Evolutionary conservation across 2,888 invertebrate species (phyloP).

Genomic region (Agrotis segetum): DNA sequence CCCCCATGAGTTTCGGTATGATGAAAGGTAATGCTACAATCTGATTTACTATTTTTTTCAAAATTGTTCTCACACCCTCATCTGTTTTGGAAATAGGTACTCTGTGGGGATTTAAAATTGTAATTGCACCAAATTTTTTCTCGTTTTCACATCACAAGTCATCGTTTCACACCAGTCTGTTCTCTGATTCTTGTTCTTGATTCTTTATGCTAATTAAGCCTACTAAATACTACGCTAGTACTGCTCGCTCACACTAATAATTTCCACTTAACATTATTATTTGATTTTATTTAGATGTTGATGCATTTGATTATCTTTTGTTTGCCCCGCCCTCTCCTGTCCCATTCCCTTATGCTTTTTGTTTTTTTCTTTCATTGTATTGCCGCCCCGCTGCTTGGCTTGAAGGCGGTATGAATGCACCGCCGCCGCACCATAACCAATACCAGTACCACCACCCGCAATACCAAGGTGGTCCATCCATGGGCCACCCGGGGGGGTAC

Average conservation of each 20-base stretch:
- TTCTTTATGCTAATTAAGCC: conserved; percentile 76
- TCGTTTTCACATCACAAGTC: conserved; percentile 84
- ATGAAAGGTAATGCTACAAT: conserved; percentile 94
- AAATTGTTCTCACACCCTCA: conserved; percentile 85
- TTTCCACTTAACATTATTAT: conserved; percentile 78
- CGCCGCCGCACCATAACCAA: conserved; percentile 90
- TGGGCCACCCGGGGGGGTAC: conserved; percentile 79
- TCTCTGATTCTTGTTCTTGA: conserved; percentile 65
- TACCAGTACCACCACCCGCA: conserved; percentile 90
- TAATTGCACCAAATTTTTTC: conserved; percentile 80
- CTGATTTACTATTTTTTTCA: conserved; percentile 81
- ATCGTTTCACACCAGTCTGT: conserved; percentile 72
- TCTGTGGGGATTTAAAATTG: conserved; percentile 83
- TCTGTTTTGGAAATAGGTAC: conserved; percentile 84
- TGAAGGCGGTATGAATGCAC: conserved; percentile 91
- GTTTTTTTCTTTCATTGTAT: conserved; percentile 91
- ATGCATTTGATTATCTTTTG: conserved; percentile 82
- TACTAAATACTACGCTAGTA: conserved; percentile 81
- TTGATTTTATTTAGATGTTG: conserved; percentile 67
- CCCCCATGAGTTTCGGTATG: conserved; percentile 96
- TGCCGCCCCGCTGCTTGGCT: conserved; percentile 90
- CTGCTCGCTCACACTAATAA: conserved; percentile 77
- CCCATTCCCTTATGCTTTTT: conserved; percentile 89
- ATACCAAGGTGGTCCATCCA: conserved; percentile 85
- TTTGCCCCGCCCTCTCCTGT: conserved; percentile 80